Evolutionary conservation across 2,888 invertebrate species (phyloP).

Genomic region (Athetis lepigone): DNA sequence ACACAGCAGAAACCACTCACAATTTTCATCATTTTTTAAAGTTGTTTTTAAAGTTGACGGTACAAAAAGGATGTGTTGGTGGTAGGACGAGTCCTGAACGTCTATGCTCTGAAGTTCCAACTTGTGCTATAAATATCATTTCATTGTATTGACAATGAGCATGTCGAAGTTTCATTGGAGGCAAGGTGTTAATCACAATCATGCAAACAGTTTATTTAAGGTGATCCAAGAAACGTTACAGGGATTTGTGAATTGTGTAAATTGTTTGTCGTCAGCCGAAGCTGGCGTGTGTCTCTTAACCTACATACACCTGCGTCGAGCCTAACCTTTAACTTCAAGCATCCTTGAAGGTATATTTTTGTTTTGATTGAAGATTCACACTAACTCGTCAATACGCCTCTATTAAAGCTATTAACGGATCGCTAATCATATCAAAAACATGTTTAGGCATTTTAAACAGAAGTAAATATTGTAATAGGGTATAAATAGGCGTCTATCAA

Average conservation of each 20-base stretch:
- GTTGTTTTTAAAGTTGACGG: slow-evolving; percentile 29
- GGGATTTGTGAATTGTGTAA: slow-evolving; percentile 87
- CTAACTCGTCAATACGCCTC: slow-evolving; percentile 35
- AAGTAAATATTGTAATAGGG: slow-evolving; percentile 24
- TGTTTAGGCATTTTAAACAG: slow-evolving; percentile 12
- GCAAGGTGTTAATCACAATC: slow-evolving; percentile 88
- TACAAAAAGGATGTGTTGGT: slow-evolving; percentile 72
- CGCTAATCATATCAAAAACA: slow-evolving; percentile 40
- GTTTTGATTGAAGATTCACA: slow-evolving; percentile 50
- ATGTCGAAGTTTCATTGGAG: slow-evolving; percentile 85
- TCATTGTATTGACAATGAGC: slow-evolving; percentile 83
- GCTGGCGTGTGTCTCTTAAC: slow-evolving; percentile 73
- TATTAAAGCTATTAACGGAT: slow-evolving; percentile 46
- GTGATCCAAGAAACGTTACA: slow-evolving; percentile 85
- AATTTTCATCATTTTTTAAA: slow-evolving; percentile 84
- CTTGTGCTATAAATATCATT: slow-evolving; percentile 85
- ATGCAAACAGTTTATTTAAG: slow-evolving; percentile 88
- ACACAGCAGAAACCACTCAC: slow-evolving; percentile 73
- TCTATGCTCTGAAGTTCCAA: slow-evolving; percentile 77
- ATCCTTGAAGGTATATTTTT: slow-evolving; percentile 51
- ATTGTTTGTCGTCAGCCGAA: slow-evolving; percentile 76
- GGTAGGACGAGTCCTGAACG: slow-evolving; percentile 79
- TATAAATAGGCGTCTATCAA: background rate
- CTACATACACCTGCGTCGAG: slow-evolving; percentile 73
- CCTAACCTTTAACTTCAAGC: slow-evolving; percentile 9